Conservation (phyloP, 2,797 vertebrate genomes). For the Pseudochirops cupreus region DNA sequence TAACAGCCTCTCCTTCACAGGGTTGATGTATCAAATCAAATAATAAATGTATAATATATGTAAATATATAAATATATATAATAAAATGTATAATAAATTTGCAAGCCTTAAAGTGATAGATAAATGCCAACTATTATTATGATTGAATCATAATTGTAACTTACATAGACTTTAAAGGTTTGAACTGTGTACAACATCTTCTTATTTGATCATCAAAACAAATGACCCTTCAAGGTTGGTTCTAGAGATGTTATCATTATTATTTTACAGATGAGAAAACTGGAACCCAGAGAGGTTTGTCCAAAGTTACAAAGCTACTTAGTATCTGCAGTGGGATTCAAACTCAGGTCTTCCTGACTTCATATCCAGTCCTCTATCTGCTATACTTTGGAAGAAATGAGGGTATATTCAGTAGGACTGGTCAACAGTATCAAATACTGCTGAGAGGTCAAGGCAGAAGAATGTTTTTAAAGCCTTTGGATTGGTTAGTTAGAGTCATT, state of each 20-base stretch:
- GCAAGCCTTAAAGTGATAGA: not conserved
- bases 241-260: not conserved
- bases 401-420: not conserved
- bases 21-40: not conserved
- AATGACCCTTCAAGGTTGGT: not conserved
- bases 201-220: not conserved
- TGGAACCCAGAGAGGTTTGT: not conserved
- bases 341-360: not conserved
- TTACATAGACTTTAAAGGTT: not conserved
- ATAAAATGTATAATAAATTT: not conserved
- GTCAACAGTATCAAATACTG: not conserved
- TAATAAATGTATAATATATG: not conserved
- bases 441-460: not conserved
- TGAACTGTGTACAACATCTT: not conserved
- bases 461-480: not conserved
- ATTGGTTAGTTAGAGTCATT: not conserved
- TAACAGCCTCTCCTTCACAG: not conserved
- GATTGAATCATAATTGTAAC: not conserved
- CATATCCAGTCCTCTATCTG: not conserved
- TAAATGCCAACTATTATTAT: not conserved
- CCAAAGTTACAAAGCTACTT: not conserved
- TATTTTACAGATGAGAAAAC: not conserved
- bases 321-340: too few relatives aligned
- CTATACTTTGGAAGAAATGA: not conserved
- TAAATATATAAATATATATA: too few relatives aligned